phyloP scores from a whole-genome alignment of 2,113 vertebrate species.

The Axis porcinus region DNA sequence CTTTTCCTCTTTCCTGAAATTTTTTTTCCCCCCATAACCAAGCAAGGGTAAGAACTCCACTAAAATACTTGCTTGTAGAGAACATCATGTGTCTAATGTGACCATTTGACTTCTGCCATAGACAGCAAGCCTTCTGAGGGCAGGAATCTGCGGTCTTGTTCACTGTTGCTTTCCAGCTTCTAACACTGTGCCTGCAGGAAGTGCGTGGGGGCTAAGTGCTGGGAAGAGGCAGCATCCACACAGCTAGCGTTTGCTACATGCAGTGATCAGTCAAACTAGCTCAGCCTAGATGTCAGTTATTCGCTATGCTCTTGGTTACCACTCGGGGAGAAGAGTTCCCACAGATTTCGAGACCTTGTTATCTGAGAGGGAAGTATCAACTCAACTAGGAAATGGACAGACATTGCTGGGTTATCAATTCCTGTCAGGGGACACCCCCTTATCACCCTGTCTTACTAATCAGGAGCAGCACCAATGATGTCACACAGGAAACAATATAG shows the following conservation, averaged over 20 bases:
- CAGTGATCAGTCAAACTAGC: neutral
- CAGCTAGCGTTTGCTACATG: neutral
- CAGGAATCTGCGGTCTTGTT: neutral
- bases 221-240: neutral
- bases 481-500: neutral
- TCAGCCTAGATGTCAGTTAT: neutral
- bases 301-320: neutral
- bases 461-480: slow-evolving; percentile 1
- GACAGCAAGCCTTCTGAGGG: neutral
- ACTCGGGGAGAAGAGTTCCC: neutral
- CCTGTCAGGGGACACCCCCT: neutral
- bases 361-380: slow-evolving; percentile 34
- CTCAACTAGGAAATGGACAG: slow-evolving; percentile 31
- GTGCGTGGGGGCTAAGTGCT: neutral
- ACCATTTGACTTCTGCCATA: neutral
- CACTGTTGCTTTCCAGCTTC: neutral
- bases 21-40: neutral
- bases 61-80: neutral
- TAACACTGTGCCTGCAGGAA: neutral
- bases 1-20: neutral
- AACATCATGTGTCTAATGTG: neutral
- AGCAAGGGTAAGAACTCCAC: neutral
- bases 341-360: neutral
- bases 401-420: slow-evolving; percentile 21
- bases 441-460: slow-evolving; percentile 1